phyloP scores from a whole-genome alignment of 2,888 invertebrate species.

The Hybos culiciformis region DNA sequence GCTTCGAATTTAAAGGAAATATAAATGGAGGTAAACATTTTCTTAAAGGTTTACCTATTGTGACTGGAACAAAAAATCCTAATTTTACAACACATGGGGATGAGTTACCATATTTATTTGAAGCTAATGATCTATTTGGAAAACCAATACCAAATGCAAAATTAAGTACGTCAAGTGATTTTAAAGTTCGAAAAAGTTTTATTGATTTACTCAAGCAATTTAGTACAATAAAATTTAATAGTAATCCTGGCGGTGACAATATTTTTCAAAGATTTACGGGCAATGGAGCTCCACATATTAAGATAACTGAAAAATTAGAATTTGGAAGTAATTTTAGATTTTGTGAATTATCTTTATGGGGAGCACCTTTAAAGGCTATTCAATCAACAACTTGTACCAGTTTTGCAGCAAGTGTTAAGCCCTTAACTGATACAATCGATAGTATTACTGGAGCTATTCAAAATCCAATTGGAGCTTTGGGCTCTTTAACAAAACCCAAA shows the following conservation, averaged over 20 bases:
- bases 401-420: conserved; percentile 18
- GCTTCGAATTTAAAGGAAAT: conserved; percentile 57
- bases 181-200: conserved; percentile 49
- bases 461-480: conserved; percentile 13
- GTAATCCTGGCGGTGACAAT: conserved; percentile 7
- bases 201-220: conserved; percentile 55
- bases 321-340: conserved; percentile 36
- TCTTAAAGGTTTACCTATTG: conserved; percentile 50
- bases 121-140: conserved; percentile 47
- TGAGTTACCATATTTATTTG: conserved; percentile 58
- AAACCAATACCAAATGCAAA: conserved; percentile 36
- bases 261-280: conserved; percentile 33
- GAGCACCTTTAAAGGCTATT: conserved; percentile 25
- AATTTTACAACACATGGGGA: conserved; percentile 49
- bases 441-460: conserved; percentile 13
- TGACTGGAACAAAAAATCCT: conserved; percentile 33
- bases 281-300: conserved; percentile 40
- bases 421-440: conserved; percentile 18
- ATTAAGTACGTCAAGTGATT: conserved; percentile 41
- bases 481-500: too few relatives aligned
- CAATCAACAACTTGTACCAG: conserved; percentile 26
- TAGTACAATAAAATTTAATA: conserved; percentile 30
- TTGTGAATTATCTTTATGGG: conserved; percentile 30
- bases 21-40: conserved; percentile 46
- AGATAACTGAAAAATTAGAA: conserved; percentile 38